Evolutionary conservation across 2,113 vertebrate species (phyloP).

Genomic region (Apaloderma vittatum): DNA sequence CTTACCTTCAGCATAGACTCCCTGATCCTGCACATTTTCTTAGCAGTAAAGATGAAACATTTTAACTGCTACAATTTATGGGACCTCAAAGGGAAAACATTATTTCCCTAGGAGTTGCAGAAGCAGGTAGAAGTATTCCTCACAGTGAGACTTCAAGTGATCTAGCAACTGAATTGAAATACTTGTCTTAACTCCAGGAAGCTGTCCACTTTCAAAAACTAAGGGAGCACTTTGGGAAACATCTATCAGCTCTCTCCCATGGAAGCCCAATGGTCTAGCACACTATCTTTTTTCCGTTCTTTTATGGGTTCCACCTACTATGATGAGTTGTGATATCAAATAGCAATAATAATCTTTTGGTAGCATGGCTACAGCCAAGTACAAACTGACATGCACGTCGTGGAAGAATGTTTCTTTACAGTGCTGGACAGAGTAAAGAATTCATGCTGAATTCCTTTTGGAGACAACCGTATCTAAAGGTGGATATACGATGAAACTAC

Average conservation of each 20-base stretch:
- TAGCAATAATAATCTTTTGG: background rate
- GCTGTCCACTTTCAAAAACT: background rate
- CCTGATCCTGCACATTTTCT: background rate
- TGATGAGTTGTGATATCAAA: background rate
- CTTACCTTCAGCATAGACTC: background rate
- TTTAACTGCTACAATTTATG: background rate
- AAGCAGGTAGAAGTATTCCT: background rate
- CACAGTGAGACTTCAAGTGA: background rate
- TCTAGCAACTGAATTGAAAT: background rate
- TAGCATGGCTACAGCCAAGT: background rate
- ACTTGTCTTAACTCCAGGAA: background rate
- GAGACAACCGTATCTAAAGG: background rate
- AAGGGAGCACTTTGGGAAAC: background rate
- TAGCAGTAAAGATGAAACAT: background rate
- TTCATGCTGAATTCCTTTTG: background rate
- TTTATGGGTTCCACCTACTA: accelerated
- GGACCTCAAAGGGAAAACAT: background rate
- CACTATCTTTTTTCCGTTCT: background rate
- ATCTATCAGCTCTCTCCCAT: background rate
- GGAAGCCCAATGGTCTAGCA: background rate
- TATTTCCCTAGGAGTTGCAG: background rate
- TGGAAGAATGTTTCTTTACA: background rate
- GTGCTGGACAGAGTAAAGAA: background rate
- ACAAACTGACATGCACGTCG: background rate
- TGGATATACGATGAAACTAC: background rate